phyloP scores from a whole-genome alignment of 2,888 invertebrate species.

The Malthinus flaveolus region DNA sequence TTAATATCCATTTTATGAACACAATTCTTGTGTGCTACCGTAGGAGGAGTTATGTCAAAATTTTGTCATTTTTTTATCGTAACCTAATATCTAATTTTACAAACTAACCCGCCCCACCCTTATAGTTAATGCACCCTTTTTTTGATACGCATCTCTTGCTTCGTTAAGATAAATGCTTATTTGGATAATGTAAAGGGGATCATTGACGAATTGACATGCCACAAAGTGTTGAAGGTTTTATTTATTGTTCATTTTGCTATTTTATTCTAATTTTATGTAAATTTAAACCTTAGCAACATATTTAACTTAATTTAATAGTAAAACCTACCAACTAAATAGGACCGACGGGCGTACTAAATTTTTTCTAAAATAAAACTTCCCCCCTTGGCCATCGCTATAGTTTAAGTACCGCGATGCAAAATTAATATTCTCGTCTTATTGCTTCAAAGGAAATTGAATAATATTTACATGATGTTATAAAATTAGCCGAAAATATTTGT shows the following conservation, averaged over 20 bases:
- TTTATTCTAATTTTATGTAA: conserved; percentile 26
- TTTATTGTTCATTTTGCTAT: conserved; percentile 21
- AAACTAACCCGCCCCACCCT: conserved; percentile 27
- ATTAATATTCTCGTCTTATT: conserved; percentile 19
- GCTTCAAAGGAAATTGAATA: conserved; percentile 18
- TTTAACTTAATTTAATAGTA: conserved; percentile 28
- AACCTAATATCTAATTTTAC: conserved; percentile 31
- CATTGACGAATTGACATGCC: conserved; percentile 35
- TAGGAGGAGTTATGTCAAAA: conserved; percentile 36
- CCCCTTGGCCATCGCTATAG: no score
- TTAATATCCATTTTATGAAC: conserved; percentile 13
- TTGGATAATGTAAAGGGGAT: conserved; percentile 33
- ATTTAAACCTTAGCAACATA: conserved; percentile 17
- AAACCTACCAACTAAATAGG: not conserved
- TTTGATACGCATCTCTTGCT: conserved; percentile 31
- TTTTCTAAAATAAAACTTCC: not conserved
- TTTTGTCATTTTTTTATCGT: conserved; percentile 41
- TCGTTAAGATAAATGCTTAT: conserved; percentile 40
- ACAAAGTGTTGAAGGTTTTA: conserved; percentile 27
- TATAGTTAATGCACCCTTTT: conserved; percentile 35
- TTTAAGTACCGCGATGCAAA: conserved; percentile 7
- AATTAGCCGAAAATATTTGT: conserved; percentile 26
- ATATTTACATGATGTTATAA: conserved; percentile 26
- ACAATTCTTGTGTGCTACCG: conserved; percentile 8
- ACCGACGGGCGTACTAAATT: not conserved